Conservation (phyloP, 2,888 invertebrate species). For the Lasius fuliginosus region DNA sequence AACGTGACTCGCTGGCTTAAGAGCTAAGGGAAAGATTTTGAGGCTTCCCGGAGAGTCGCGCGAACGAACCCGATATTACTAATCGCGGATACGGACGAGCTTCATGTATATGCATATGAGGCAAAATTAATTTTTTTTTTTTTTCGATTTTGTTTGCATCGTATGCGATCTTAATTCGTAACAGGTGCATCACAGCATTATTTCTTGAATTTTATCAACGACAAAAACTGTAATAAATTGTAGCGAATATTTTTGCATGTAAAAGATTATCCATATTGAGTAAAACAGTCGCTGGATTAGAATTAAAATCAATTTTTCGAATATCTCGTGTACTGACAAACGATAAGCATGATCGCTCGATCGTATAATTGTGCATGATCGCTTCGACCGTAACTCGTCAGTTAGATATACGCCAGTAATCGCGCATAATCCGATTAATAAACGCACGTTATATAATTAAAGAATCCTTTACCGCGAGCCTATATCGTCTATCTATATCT, state of each 20-base stretch:
- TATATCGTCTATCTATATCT: conserved; percentile 21
- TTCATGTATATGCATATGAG: not conserved
- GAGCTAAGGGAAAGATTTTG: conserved; percentile 61
- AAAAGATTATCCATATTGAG: not conserved
- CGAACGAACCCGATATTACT: conserved; percentile 16
- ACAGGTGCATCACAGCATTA: not conserved
- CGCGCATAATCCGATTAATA: conserved; percentile 16
- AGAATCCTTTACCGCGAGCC: conserved; percentile 1
- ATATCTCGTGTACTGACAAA: not conserved
- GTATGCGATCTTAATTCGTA: not conserved
- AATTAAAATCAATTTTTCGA: not conserved
- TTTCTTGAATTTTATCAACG: not conserved
- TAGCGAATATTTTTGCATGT: not conserved
- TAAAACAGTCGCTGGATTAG: not conserved
- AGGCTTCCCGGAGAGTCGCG: conserved; percentile 23
- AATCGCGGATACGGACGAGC: not conserved
- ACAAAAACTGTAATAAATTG: not conserved
- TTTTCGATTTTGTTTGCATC: conserved; percentile 2
- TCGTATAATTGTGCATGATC: conserved; percentile 12
- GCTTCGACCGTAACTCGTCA: too few species aligned
- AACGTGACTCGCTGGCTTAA: conserved; percentile 61
- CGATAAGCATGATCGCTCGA: not conserved
- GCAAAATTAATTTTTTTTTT: not conserved
- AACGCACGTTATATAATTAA: not conserved
- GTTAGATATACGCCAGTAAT: not conserved